Conservation (phyloP, 2,113 vertebrate genomes). For the Centropus bengalensis region DNA sequence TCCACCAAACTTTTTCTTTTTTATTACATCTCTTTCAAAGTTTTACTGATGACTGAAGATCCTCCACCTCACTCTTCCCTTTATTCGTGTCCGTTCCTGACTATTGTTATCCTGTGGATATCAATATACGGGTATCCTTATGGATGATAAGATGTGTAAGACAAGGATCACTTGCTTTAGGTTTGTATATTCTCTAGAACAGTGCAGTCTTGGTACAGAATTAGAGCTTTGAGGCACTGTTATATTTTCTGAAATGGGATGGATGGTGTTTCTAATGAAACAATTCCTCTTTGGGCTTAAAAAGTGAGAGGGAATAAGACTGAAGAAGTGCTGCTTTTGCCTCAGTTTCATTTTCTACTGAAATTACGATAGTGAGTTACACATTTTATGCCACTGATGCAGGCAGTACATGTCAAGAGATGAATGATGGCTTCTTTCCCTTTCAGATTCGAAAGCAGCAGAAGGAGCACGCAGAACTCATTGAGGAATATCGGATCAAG, state of each 20-base stretch:
- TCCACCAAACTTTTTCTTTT: not conserved
- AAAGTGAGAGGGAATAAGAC: not conserved
- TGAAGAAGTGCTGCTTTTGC: not conserved
- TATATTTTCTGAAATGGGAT: not conserved
- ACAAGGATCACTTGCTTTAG: not conserved
- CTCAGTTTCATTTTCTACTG: not conserved
- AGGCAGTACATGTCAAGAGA: not conserved
- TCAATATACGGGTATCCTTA: no score
- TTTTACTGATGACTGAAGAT: not conserved
- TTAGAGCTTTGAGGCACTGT: not conserved
- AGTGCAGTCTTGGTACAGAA: not conserved
- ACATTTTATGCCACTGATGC: not conserved
- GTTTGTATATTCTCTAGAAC: not conserved
- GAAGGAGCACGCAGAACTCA: slow-evolving; percentile 94
- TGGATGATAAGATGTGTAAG: not conserved
- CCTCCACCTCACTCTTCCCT: not conserved
- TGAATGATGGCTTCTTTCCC: not conserved
- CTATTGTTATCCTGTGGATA: not conserved
- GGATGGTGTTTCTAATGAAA: not conserved
- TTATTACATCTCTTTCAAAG: not conserved
- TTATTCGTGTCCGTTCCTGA: not conserved
- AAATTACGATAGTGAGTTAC: not conserved
- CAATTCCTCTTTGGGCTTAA: not conserved
- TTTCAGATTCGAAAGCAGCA: slow-evolving; percentile 95
- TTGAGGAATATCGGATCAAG: slow-evolving; percentile 92